Conservation (phyloP, 2,113 vertebrate species). For the Leptobrachium ailaonicum region DNA sequence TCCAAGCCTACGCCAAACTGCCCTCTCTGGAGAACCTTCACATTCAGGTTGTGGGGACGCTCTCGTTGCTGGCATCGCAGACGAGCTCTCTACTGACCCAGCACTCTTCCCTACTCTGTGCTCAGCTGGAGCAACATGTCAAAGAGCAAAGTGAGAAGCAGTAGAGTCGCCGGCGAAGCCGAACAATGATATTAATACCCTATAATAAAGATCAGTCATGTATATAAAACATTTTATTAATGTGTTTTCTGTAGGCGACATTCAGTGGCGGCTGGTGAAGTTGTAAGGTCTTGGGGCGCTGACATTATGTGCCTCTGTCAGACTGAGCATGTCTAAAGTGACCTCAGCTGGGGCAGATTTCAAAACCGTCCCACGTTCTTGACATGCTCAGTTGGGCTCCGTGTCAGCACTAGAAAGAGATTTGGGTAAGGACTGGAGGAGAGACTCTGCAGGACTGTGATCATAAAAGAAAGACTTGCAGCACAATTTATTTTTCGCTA, state of each 20-base stretch:
- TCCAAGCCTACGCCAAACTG: conserved; percentile 78
- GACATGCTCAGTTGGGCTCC: no score
- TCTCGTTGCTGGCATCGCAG: conserved; percentile 69
- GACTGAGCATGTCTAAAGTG: no score
- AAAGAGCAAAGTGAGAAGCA: conserved; percentile 60
- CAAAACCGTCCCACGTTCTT: no score
- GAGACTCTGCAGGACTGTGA: no score
- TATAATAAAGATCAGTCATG: conserved; percentile 2
- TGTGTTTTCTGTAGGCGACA: not conserved
- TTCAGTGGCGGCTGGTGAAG: no score
- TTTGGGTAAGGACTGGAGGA: no score
- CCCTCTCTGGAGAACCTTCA: conserved; percentile 67
- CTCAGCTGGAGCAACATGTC: conserved; percentile 79
- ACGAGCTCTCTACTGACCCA: conserved; percentile 73
- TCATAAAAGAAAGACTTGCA: no score
- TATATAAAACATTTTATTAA: rapidly evolving
- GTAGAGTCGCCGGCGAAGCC: not conserved
- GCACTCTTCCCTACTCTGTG: conserved; percentile 67
- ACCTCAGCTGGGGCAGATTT: no score
- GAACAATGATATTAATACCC: not conserved
- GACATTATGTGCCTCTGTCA: no score
- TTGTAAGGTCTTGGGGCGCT: no score
- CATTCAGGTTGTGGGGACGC: conserved; percentile 74
- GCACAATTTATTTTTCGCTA: no score
- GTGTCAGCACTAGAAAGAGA: no score